Percentiles rank a stretch among this genome's conserved stretches.
Conservation (phyloP, 2,888 invertebrate genomes). For the Stramonita haemastoma region DNA sequence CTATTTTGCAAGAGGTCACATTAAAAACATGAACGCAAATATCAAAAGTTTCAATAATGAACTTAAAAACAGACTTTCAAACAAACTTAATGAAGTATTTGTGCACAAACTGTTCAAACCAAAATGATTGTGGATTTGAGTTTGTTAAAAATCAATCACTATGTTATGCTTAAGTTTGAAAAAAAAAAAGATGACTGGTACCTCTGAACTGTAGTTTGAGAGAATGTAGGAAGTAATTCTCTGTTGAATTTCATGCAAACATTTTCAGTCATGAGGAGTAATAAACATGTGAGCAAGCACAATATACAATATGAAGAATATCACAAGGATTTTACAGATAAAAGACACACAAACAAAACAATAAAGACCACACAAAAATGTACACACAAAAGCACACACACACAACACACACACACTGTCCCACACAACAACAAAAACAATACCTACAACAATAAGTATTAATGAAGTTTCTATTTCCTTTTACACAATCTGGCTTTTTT, state of each 20-base stretch:
- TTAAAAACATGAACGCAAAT: neutral
- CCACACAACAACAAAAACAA: neutral
- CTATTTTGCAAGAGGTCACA: too few species aligned
- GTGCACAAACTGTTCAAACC: neutral
- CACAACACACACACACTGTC: neutral
- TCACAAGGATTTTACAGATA: too few species aligned
- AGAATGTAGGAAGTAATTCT: neutral
- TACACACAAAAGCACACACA: neutral
- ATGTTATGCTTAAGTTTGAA: neutral
- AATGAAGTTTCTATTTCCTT: too few species aligned
- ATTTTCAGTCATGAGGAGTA: neutral
- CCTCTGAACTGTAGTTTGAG: neutral
- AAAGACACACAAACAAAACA: neutral
- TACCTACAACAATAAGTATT: too few species aligned
- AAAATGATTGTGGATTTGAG: neutral
- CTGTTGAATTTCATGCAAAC: slow-evolving; percentile 2
- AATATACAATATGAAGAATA: too few species aligned
- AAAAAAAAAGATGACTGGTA: neutral
- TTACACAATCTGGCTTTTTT: too few species aligned
- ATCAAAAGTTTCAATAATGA: neutral
- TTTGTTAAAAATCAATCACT: neutral
- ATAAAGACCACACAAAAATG: too few species aligned
- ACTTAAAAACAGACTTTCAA: neutral
- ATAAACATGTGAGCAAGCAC: neutral
- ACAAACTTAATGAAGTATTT: neutral